Evolutionary conservation across 2,888 invertebrate genomes (phyloP), one percentile per base, ranked within the genome.

Genomic region (Euspilapteryx auroguttella): DNA sequence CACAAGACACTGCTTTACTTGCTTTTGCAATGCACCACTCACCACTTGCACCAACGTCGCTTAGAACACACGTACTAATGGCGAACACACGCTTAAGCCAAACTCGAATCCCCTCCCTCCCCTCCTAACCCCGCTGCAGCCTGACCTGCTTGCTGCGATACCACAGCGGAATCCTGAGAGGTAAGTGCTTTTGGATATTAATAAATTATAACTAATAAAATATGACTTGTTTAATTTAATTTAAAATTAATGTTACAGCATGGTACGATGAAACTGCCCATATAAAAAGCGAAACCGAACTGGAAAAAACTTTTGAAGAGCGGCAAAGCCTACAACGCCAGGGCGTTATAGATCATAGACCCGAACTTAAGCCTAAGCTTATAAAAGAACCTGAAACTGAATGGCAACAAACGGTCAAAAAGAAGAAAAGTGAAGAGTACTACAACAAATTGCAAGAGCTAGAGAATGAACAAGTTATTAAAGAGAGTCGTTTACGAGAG

Each of bases 201-300:
- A n/a, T n/a, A n/a, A n/a, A n/a, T n/a, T n/a, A n/a, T n/a, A n/a
- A n/a, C n/a, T n/a, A n/a, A n/a, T n/a, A n/a, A n/a, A n/a, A n/a
- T n/a, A n/a, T n/a, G n/a, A n/a, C n/a, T n/a, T n/a, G n/a, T n/a
- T n/a, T n/a, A n/a, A n/a, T n/a, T n/a, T n/a, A n/a, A n/a, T n/a
- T n/a, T n/a, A n/a, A n/a, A n/a, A n/a, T n/a, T n/a, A n/a, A n/a
- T n/a, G 32, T 33, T 45, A 40, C 63, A 73, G 94, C 94, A 47
- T 94, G 94, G 94, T 94, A 94, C 78, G 94, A 94, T 76, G 93
- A 90, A 59, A 82, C 91, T 55, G 79, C 86, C 40, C 84, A 85
- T 55, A 94, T 93, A 66, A 86, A 92, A 39, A 77, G 82, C 57
- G 89, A 87, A 45, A 89, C 87, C 30, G 94, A 94, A 66, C 77